Evolutionary conservation across 2,888 invertebrate genomes (phyloP).

Genomic region (Aphodius sticticus): DNA sequence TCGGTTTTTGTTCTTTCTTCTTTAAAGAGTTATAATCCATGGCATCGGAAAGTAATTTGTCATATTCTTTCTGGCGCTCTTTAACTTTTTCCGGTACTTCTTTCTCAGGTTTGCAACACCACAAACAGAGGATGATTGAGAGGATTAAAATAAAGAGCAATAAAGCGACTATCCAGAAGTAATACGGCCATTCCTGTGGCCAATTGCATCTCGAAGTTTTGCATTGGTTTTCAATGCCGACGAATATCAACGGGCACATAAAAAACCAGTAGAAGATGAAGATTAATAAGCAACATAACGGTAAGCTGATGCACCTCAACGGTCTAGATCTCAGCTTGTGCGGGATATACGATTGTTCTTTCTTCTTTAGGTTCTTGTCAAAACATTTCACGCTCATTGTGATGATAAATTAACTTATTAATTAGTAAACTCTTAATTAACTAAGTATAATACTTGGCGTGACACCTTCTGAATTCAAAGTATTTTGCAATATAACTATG

Average conservation of each 20-base stretch:
- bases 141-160: conserved; percentile 30
- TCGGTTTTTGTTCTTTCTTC: conserved; percentile 12
- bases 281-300: conserved; percentile 30
- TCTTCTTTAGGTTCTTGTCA: neutral
- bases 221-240: neutral
- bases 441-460: neutral
- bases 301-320: conserved; percentile 28
- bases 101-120: conserved; percentile 26
- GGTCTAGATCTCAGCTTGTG: conserved; percentile 27
- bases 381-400: conserved; percentile 27
- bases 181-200: conserved; percentile 25
- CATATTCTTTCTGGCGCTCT: conserved; percentile 32
- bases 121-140: conserved; percentile 23
- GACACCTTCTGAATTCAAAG: neutral
- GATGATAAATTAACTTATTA: neutral
- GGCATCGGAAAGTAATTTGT: conserved; percentile 30
- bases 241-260: conserved; percentile 28
- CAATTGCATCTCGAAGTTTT: neutral
- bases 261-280: conserved; percentile 36
- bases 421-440: neutral
- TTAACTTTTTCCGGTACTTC: conserved; percentile 19
- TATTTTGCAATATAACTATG: neutral
- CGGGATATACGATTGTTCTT: conserved; percentile 12
- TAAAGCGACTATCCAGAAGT: conserved; percentile 32
- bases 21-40: conserved; percentile 34